Percentiles rank a stretch among this genome's conserved stretches.
Evolutionary conservation across 2,113 vertebrate genomes (phyloP).

Genomic region (Pollachius pollachius): DNA sequence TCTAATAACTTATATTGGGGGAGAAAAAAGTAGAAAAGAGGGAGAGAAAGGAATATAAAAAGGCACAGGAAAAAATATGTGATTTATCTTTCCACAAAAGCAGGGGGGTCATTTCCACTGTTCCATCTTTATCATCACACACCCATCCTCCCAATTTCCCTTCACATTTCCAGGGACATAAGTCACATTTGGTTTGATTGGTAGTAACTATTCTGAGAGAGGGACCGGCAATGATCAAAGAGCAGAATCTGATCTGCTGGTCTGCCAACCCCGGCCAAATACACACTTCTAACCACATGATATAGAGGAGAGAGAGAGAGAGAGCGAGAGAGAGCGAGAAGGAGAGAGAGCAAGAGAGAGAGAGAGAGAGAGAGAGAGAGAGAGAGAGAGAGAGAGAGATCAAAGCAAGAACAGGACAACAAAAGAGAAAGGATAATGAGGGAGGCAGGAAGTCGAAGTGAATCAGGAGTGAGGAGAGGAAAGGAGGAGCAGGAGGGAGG

Average conservation of each 20-base stretch:
- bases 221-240: background rate
- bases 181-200: background rate
- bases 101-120: background rate
- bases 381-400: conserved; percentile 20
- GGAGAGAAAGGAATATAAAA: background rate
- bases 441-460: background rate
- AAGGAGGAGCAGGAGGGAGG: background rate
- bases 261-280: background rate
- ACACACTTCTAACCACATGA: conserved; percentile 46
- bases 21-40: background rate
- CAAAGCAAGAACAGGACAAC: background rate
- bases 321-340: conserved; percentile 8
- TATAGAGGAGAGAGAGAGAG: background rate
- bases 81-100: too few species aligned
- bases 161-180: background rate
- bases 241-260: background rate
- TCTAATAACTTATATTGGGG: too few species aligned
- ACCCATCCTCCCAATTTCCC: background rate
- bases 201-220: too few species aligned
- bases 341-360: background rate
- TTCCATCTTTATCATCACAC: background rate
- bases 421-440: background rate
- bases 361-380: conserved; percentile 2
- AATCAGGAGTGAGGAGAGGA: background rate
- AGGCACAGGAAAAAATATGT: too few species aligned